Evolutionary conservation across 1,140 invertebrate genomes (phyloP), one percentile per base, ranked within the genome.

Genomic region (Hydropsyche tenuis): DNA sequence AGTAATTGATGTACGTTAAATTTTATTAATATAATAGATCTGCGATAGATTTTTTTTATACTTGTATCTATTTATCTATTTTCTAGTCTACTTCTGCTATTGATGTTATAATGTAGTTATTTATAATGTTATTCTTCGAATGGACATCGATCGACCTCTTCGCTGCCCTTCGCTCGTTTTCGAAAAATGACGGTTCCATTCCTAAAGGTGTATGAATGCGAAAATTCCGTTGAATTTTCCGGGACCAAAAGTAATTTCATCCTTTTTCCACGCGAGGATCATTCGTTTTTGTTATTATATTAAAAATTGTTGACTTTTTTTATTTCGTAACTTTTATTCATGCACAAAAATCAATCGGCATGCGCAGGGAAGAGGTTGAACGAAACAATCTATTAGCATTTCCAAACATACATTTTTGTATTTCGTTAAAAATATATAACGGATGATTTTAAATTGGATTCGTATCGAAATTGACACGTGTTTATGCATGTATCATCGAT

Each of bases 351-450:
- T 22, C 20, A 60, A 22, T 7, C 23, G 56, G 12, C 3, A 60
- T 16, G 12, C 22, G 56, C 56, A 60, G 56, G n/a, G 56, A 60
- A 27, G 56, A 60, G 56, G 56, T 60, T 60, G 14, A 60, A 12
- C 56, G 56, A 12, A 4, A 5, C 23, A 53, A 53, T 53, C 16
- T 5, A n/a, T 37, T 4, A 37, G 3, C 30, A 53, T 53, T 53
- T 53, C 48, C 48, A 53, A 4, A 37, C 30, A 37, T 37, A 4
- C 30, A 37, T 37, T 37, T 37, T 37, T 9, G 9, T 37, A 37
- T 37, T n/a, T n/a, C n/a, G n/a, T n/a, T n/a, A n/a, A n/a, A n/a
- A n/a, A n/a, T n/a, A n/a, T n/a, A n/a, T n/a, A n/a, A n/a, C n/a
- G n/a, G n/a, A n/a, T n/a, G n/a, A 37, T 37, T 37, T 37, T 9